phyloP scores from a whole-genome alignment of 2,797 vertebrate genomes.

The Aselliscus stoliczkanus region DNA sequence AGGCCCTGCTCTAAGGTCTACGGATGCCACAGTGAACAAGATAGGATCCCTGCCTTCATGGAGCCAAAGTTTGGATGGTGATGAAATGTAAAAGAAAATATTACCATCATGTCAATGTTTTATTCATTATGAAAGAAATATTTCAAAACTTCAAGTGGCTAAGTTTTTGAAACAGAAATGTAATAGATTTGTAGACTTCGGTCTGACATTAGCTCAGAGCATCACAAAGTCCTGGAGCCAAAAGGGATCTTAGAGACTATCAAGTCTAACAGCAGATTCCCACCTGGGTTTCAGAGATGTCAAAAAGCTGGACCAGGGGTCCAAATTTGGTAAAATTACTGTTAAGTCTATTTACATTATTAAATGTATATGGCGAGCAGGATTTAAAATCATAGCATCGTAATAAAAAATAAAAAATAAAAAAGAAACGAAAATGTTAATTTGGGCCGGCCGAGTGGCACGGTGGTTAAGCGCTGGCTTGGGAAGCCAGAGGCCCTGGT shows the following conservation, averaged over 20 bases:
- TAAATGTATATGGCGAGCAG: not conserved
- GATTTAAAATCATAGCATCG: conserved; percentile 30
- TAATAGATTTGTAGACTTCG: not conserved
- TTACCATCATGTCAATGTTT: not conserved
- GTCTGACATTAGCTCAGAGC: not conserved
- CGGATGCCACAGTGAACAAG: not conserved
- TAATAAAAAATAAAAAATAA: no score
- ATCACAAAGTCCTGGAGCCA: conserved; percentile 6
- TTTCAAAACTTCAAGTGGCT: not conserved
- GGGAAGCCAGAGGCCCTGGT: no score
- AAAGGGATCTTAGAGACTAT: not conserved
- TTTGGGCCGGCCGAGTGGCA: no score
- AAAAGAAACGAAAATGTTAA: no score
- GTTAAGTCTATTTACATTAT: conserved; percentile 7
- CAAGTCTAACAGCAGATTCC: not conserved
- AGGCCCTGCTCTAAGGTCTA: not conserved
- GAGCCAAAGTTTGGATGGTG: not conserved
- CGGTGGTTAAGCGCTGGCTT: no score
- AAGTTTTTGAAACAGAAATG: not conserved
- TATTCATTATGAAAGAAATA: not conserved
- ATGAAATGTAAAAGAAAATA: not conserved
- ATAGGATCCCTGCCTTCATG: not conserved
- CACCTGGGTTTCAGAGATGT: not conserved
- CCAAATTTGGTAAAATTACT: conserved; percentile 14
- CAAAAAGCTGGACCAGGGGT: not conserved